These are phyloP conservation scores for Habrosyne pyritoides DNA, from an alignment of 2,888 invertebrate species.

Conservation along the genomic window DNA sequence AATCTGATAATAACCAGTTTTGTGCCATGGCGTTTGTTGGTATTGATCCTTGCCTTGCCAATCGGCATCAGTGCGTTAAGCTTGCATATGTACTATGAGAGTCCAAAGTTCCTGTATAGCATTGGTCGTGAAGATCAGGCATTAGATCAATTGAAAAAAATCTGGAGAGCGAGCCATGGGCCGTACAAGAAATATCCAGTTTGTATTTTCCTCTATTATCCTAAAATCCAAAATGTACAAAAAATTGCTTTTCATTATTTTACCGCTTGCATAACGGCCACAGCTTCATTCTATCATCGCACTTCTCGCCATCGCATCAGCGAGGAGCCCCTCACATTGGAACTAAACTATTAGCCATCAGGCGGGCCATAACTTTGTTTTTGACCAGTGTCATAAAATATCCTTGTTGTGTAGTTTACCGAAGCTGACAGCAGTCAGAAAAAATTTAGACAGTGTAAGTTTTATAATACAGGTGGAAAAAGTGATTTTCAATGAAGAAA, in stretches of 20 bases:
- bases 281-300: too few relatives aligned
- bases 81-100: conserved; percentile 85
- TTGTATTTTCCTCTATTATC: too few relatives aligned
- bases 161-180: conserved; percentile 81
- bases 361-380: too few relatives aligned
- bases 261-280: too few relatives aligned
- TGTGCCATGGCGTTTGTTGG: conserved; percentile 56
- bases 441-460: not conserved
- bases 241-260: too few relatives aligned
- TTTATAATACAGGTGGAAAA: conserved; percentile 42
- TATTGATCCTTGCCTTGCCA: conserved; percentile 74
- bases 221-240: too few relatives aligned
- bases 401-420: too few relatives aligned
- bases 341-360: too few relatives aligned
- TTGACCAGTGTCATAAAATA: too few relatives aligned
- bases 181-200: conserved; percentile 30
- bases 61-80: conserved; percentile 82
- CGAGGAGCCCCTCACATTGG: too few relatives aligned
- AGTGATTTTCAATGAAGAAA: conserved; percentile 41
- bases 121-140: conserved; percentile 84
- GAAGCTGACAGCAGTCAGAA: too few relatives aligned
- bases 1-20: conserved; percentile 44
- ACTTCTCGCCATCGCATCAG: too few relatives aligned
- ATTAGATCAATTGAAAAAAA: conserved; percentile 80
- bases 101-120: conserved; percentile 88